Base-by-base conservation (phyloP, 2,888 invertebrate species). In the Subacronicta megacephala region DNA sequence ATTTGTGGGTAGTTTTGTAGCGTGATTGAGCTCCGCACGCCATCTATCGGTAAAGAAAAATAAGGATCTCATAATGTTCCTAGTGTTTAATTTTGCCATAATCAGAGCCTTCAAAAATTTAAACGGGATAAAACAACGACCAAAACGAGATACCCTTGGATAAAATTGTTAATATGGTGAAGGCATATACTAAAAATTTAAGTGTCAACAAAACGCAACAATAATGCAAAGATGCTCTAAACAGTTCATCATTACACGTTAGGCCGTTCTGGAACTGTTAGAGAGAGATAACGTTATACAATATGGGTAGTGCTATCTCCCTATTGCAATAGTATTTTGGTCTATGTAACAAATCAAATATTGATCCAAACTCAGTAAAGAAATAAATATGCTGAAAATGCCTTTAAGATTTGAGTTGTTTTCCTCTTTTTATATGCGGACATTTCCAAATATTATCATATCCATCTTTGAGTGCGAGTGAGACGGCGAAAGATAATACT, bases 141-240 rank as follows among this genome's bases (percentile, higher is more conserved):
- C n/a, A n/a, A n/a, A n/a, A n/a, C n/a, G n/a, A n/a, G n/a, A n/a
- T n/a, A n/a, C n/a, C n/a, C n/a, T n/a, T n/a, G n/a, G n/a, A n/a
- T n/a, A n/a, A n/a, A n/a, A n/a, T n/a, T n/a, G n/a, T n/a, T n/a
- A n/a, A n/a, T n/a, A n/a, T n/a, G n/a, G n/a, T n/a, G n/a, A n/a
- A 29, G 12, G 29, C 4, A 12, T 29, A 4, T 0, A 9, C 7
- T 23, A 10, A 10, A 10, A 9, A 23, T 26, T 26, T 26, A 26
- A 26, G 2, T 26, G 3, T 26, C 26, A 26, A 9, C 7, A 17
- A 36, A 26, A 26, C 6, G 36, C 60, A 56, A 57, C 36, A 26
- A 56, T 26, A 41, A 49, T 3, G 31, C 16, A n/a, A 64, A 20
- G 1, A 45, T 44, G 61, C 67, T 62, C 67, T 62, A 7, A n/a